Evolutionary conservation across 2,888 invertebrate genomes (phyloP).

Genomic region (Mesorhabditis sp.): DNA sequence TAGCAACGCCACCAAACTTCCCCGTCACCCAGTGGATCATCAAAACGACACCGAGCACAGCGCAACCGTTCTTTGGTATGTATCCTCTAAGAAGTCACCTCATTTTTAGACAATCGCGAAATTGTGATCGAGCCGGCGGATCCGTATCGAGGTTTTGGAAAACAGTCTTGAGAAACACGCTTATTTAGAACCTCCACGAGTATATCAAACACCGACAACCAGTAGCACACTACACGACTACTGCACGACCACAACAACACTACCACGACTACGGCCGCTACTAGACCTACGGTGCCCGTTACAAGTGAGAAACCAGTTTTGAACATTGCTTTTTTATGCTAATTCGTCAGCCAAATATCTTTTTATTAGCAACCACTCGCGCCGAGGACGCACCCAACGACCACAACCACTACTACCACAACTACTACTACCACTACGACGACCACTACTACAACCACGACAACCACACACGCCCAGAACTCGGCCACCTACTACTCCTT

Average conservation of each 20-base stretch:
- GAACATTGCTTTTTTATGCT: no score
- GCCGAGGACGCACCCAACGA: background rate
- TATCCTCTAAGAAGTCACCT: background rate
- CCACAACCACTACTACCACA: constrained; percentile 1
- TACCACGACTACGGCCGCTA: background rate
- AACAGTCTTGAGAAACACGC: no score
- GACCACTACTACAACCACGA: background rate
- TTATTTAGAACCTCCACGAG: no score
- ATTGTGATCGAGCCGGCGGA: background rate
- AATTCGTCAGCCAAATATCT: no score
- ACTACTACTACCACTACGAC: background rate
- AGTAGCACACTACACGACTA: background rate
- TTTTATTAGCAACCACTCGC: background rate
- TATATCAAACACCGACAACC: background rate
- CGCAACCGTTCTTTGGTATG: background rate
- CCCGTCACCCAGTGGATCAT: background rate
- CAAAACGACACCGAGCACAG: background rate
- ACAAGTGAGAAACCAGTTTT: background rate
- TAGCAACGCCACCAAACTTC: constrained; percentile 5
- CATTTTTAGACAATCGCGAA: background rate
- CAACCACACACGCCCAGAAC: background rate
- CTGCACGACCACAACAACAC: constrained; percentile 5
- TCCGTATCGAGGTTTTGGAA: background rate
- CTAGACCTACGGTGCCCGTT: background rate
- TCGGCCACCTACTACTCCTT: background rate